These are phyloP conservation scores for Genyomyrus donnyi DNA, from an alignment of 2,113 vertebrate genomes.

Conservation along the genomic window DNA sequence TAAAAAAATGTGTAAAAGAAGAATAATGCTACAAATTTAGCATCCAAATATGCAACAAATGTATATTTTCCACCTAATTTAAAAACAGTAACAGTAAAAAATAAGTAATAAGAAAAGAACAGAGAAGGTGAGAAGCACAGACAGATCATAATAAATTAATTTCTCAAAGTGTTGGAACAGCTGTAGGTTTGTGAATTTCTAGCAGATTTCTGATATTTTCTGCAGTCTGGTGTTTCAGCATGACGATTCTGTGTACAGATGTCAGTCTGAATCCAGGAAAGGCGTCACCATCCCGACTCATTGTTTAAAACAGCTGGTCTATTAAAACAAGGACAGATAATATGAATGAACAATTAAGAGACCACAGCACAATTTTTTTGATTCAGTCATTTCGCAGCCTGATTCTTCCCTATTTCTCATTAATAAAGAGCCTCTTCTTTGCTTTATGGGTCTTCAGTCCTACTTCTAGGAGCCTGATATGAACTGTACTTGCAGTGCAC, in stretches of 20 bases:
- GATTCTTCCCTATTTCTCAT: too few species aligned
- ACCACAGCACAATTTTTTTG: too few species aligned
- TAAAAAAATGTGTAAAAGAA: neutral
- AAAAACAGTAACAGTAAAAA: neutral
- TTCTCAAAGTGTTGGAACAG: neutral
- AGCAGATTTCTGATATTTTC: neutral
- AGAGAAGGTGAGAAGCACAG: neutral
- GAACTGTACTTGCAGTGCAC: too few species aligned
- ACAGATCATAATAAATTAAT: neutral
- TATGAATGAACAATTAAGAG: neutral
- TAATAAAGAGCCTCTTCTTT: too few species aligned
- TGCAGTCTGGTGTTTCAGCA: neutral
- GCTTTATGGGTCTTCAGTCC: too few species aligned
- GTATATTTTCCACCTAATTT: neutral
- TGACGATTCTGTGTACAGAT: neutral
- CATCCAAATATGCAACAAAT: neutral
- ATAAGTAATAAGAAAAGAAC: neutral
- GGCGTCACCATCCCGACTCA: neutral
- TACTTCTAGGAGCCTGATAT: too few species aligned
- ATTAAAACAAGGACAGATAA: neutral
- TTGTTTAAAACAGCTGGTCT: neutral
- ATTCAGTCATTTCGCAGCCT: too few species aligned
- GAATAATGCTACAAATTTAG: neutral
- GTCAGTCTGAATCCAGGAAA: neutral
- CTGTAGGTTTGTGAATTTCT: neutral